A percentile compares a stretch with the other conserved stretches of the same genome.
These are phyloP conservation scores for Acrobasis consociella DNA, from an alignment of 2,888 invertebrate species.

Conservation along the genomic window DNA sequence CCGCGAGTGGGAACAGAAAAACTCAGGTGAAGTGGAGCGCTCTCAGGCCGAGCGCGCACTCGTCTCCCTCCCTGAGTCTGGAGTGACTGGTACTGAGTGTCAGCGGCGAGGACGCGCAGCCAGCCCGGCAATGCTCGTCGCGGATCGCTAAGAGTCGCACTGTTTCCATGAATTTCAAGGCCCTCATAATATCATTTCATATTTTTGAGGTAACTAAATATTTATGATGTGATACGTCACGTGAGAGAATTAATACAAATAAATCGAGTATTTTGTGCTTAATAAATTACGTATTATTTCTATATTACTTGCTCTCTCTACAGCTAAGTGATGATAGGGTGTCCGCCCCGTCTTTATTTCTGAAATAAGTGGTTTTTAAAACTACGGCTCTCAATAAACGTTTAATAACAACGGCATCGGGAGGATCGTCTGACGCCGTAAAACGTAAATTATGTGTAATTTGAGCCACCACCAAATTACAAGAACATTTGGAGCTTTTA, in stretches of 20 bases:
- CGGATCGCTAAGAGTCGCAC: no score
- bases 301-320: neutral
- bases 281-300: no score
- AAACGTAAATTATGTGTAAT: constrained; percentile 38
- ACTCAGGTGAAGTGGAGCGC: constrained; percentile 21
- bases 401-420: constrained; percentile 24
- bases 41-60: constrained; percentile 27
- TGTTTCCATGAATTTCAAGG: no score
- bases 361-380: constrained; percentile 15
- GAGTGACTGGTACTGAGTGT: neutral
- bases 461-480: constrained; percentile 34
- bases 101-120: neutral
- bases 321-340: constrained; percentile 1
- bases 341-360: constrained; percentile 3
- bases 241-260: no score
- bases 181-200: no score
- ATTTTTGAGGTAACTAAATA: no score
- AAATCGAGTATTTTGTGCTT: no score
- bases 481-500: constrained; percentile 39
- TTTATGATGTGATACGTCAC: no score
- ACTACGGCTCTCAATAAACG: constrained; percentile 26
- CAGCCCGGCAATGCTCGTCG: no score
- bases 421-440: constrained; percentile 19
- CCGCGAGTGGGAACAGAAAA: neutral
- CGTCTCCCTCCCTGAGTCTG: constrained; percentile 20